Evolutionary conservation across 2,797 vertebrate genomes (phyloP), one percentile per base, ranked within the genome.

Genomic region (Pangasius krempfi): DNA sequence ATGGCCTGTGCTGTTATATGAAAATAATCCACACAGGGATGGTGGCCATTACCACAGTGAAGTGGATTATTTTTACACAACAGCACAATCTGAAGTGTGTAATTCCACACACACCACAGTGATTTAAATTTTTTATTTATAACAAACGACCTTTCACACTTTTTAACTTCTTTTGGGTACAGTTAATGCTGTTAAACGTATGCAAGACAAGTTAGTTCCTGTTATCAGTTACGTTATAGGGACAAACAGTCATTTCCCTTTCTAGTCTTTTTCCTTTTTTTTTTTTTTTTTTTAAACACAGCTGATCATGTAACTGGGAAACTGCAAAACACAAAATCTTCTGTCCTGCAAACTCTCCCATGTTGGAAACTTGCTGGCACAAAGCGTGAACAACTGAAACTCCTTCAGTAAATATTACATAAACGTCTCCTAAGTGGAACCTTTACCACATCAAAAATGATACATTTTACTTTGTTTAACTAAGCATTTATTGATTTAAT

Each of bases 381-480:
- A 83, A 83, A 47, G 58, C 13, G n/a, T 12, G 4, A 8, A 84
- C 18, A 20, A 16, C 8, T 9, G 27, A 50, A 66, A 84, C 60
- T 66, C 58, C 81, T 66, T 84, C 44, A 0, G 40, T 33, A 84
- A 84, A 84, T 52, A 52, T 33, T 50, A 33, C 62, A 68, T 7
- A 82, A 44, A 40, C 56, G 4, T 25, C 44, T 52, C 40, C 27
- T 4, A 64, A 84, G 64, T 52, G 2, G n/a, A 68, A 52, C n/a
- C n/a, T 66, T 52, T 6, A 83, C 81, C 81, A 47, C 81, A 66
- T 47, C 81, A 83, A n/a, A 47, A 40, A 47, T 47, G 10, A 44
- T 18, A 64, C 27, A 14, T 64, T 83, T 47, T 50, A 83, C 40
- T 50, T 66, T 64, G 27, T 83, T 64, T 52, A 33, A 62, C n/a